These are phyloP conservation scores for Drosophila bipectinata DNA, from an alignment of 1,140 invertebrate species.

Conservation along the genomic window DNA sequence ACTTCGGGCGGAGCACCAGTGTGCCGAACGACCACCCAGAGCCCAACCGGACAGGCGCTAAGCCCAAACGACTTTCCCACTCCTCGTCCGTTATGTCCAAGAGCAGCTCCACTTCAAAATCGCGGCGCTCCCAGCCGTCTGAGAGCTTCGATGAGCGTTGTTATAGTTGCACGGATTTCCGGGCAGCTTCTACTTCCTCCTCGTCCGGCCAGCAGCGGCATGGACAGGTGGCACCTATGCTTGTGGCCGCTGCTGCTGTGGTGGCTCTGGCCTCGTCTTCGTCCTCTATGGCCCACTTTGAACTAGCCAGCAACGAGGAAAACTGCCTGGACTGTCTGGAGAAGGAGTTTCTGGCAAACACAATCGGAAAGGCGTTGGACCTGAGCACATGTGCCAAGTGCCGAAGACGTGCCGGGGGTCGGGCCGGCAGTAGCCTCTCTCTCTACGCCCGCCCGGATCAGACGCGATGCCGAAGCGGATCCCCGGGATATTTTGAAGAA, in stretches of 20 bases:
- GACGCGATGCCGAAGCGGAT: conserved; percentile 71
- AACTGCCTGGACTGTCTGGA: conserved; percentile 81
- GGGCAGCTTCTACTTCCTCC: conserved; percentile 19
- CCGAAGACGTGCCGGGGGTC: conserved; percentile 41
- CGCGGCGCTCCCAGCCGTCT: conserved; percentile 62
- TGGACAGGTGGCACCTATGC: conserved; percentile 52
- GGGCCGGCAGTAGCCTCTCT: conserved; percentile 60
- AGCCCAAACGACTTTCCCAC: conserved; percentile 72
- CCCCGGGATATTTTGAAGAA: conserved; percentile 58
- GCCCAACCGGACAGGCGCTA: conserved; percentile 74
- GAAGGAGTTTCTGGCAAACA: conserved; percentile 79
- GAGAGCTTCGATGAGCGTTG: conserved; percentile 75
- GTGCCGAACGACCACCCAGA: conserved; percentile 52
- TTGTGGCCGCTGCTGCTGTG: conserved; percentile 56
- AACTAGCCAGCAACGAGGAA: conserved; percentile 60
- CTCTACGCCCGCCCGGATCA: conserved; percentile 58
- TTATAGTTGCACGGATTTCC: conserved; percentile 77
- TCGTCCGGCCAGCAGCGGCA: conserved; percentile 21
- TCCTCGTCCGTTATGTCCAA: conserved; percentile 74
- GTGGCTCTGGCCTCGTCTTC: conserved; percentile 54
- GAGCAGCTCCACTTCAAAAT: conserved; percentile 65
- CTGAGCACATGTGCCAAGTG: conserved; percentile 66
- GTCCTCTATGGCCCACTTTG: conserved; percentile 49
- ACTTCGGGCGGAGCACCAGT: conserved; percentile 66
- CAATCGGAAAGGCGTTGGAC: conserved; percentile 75